phyloP scores from a whole-genome alignment of 2,888 invertebrate genomes.

The Hyppa rectilinea region DNA sequence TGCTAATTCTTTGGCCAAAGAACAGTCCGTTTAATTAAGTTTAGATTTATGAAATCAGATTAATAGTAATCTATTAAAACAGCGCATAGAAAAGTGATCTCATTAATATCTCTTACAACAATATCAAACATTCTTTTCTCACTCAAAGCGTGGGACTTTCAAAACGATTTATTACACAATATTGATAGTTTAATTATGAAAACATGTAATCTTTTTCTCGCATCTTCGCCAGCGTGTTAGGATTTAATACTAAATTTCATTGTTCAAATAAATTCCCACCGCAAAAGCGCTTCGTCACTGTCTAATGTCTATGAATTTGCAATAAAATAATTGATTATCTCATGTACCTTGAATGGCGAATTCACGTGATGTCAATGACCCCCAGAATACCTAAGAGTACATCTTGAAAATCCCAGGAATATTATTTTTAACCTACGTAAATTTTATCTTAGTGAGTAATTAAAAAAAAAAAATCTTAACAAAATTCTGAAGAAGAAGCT shows the following conservation, averaged over 20 bases:
- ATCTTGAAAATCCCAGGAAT: background rate
- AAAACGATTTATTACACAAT: constrained; percentile 12
- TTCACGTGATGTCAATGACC: constrained; percentile 17
- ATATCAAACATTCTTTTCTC: background rate
- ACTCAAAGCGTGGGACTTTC: constrained; percentile 2
- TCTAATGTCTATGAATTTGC: constrained; percentile 40
- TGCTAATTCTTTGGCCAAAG: too few species aligned
- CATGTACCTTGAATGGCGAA: constrained; percentile 16
- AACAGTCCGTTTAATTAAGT: background rate
- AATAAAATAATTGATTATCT: constrained; percentile 36
- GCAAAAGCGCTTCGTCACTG: constrained; percentile 34
- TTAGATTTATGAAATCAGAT: background rate
- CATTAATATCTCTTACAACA: background rate
- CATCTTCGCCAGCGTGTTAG: constrained; percentile 32
- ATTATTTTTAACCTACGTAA: background rate
- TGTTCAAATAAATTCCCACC: constrained; percentile 43
- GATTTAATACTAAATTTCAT: constrained; percentile 16
- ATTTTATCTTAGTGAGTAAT: background rate
- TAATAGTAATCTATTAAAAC: background rate
- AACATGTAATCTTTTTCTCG: constrained; percentile 22
- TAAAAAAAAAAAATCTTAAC: background rate
- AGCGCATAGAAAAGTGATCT: background rate
- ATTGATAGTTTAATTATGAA: constrained; percentile 33
- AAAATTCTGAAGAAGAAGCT: background rate
- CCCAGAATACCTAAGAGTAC: background rate